These are phyloP conservation scores for Drosophila kikkawai DNA, from an alignment of 1,140 invertebrate genomes.

Conservation along the genomic window DNA sequence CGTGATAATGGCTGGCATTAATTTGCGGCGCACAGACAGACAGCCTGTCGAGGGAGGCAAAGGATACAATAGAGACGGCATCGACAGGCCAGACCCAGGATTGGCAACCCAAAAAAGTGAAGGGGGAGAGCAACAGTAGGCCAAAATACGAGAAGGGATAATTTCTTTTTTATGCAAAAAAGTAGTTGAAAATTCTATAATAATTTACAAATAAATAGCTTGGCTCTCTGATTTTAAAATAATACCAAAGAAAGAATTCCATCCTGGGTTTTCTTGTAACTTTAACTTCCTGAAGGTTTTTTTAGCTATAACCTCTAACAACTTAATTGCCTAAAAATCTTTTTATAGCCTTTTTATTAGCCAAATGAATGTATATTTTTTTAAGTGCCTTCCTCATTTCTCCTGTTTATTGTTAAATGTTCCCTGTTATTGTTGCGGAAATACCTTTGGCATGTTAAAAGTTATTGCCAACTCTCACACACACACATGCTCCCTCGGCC, in stretches of 20 bases:
- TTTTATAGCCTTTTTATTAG: background rate
- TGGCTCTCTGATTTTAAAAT: background rate
- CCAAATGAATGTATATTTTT: conserved; percentile 23
- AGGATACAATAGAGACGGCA: conserved; percentile 18
- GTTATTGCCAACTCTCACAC: conserved; percentile 64
- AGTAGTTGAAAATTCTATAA: too few relatives aligned
- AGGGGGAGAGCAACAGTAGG: background rate
- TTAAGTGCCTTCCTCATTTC: conserved; percentile 15
- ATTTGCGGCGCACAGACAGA: conserved; percentile 60
- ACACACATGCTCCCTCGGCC: conserved; percentile 15
- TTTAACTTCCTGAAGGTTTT: background rate
- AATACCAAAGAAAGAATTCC: too few relatives aligned
- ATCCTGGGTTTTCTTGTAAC: too few relatives aligned
- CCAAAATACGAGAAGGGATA: background rate
- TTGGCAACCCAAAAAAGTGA: conserved; percentile 16
- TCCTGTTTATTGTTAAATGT: conserved; percentile 32
- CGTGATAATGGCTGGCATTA: conserved; percentile 76
- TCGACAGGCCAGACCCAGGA: conserved; percentile 26
- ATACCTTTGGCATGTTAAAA: conserved; percentile 75
- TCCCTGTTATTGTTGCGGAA: conserved; percentile 55
- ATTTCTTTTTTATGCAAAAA: background rate
- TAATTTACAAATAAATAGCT: background rate
- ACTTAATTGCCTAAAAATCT: background rate
- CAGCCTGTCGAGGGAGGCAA: conserved; percentile 19
- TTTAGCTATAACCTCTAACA: background rate